Conservation (phyloP, 2,888 invertebrate genomes). For the Tetheella fluctuosa region DNA sequence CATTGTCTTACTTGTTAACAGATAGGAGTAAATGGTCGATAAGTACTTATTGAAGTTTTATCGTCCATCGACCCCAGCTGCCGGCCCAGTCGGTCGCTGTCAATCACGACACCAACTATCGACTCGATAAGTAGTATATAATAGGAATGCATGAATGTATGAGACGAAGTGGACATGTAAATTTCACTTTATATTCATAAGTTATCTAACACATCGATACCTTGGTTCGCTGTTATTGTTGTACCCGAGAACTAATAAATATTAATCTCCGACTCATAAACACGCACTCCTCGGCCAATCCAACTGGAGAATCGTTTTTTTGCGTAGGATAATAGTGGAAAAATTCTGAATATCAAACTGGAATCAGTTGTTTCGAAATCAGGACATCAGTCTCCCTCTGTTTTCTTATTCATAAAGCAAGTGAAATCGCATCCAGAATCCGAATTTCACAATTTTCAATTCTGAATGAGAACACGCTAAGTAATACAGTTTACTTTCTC, state of each 20-base stretch:
- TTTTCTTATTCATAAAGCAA: conserved; percentile 50
- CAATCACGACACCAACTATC: conserved; percentile 42
- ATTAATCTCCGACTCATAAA: conserved; percentile 59
- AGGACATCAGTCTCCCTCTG: conserved; percentile 41
- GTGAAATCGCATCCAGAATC: conserved; percentile 63
- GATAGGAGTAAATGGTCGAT: conserved; percentile 57
- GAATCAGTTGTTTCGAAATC: conserved; percentile 55
- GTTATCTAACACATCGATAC: conserved; percentile 59
- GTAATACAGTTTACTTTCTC: conserved; percentile 65
- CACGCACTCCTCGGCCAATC: conserved; percentile 45
- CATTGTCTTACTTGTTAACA: conserved; percentile 64
- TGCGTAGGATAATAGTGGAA: conserved; percentile 51
- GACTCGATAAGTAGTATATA: conserved; percentile 43
- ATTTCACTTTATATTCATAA: conserved; percentile 72
- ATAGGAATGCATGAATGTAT: conserved; percentile 57
- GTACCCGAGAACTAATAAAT: conserved; percentile 65
- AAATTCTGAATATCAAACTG: conserved; percentile 53
- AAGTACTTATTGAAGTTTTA: conserved; percentile 52
- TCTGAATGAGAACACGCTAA: conserved; percentile 59
- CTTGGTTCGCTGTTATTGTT: conserved; percentile 65
- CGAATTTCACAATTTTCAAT: conserved; percentile 59
- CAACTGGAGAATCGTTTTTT: conserved; percentile 47
- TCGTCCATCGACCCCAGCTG: conserved; percentile 64
- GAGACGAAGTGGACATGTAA: conserved; percentile 57
- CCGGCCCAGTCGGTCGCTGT: conserved; percentile 36